A percentile compares a stretch with the other conserved stretches of the same genome.
Conservation (phyloP, 2,797 vertebrate genomes). For the Petrocephalus sullivani region DNA sequence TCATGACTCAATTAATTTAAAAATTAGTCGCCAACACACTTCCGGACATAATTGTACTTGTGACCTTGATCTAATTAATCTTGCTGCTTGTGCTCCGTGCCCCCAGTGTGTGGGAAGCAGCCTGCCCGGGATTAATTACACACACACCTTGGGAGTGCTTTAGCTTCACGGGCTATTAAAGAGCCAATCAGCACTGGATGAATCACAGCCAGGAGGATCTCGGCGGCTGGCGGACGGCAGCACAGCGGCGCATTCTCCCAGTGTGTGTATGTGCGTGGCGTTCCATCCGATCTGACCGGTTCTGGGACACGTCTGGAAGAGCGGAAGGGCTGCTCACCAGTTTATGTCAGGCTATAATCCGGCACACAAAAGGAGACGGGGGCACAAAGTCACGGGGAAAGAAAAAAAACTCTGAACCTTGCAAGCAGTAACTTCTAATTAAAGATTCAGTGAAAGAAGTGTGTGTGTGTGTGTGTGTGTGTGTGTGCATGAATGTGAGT, state of each 20-base stretch:
- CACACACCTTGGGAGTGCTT: not conserved
- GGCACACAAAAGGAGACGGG: not conserved
- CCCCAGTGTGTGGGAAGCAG: not conserved
- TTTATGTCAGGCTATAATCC: not conserved
- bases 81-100: not conserved
- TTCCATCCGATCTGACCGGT: not conserved
- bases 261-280: not conserved
- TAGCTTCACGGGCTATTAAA: slow-evolving; percentile 18
- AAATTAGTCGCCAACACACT: slow-evolving; percentile 10
- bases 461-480: not conserved
- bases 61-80: slow-evolving; percentile 5
- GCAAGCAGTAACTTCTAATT: not conserved
- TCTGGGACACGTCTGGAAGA: not conserved
- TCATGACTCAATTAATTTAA: slow-evolving; percentile 9
- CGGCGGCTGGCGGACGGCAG: not conserved
- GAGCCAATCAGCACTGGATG: slow-evolving; percentile 6
- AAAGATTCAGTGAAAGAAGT: not conserved
- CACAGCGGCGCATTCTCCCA: not conserved
- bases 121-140: slow-evolving; percentile 6
- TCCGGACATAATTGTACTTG: not conserved
- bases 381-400: not conserved
- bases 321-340: not conserved
- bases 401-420: not conserved
- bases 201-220: not conserved
- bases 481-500: not conserved